Base-by-base conservation (phyloP, 2,888 invertebrate species). In the Maniola hyperantus region DNA sequence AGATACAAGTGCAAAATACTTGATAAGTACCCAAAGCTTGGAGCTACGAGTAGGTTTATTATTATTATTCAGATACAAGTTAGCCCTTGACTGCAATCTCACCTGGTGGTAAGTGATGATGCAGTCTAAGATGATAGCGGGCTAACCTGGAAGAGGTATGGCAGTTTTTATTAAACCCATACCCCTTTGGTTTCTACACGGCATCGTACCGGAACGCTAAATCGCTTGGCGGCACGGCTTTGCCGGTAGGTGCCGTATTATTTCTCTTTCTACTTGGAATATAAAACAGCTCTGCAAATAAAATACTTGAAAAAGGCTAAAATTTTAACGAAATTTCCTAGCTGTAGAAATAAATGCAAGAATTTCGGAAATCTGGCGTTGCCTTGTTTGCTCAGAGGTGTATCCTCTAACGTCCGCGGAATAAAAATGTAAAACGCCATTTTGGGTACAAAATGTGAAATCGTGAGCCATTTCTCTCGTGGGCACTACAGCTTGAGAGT, bases 371-470 rank as follows among this genome's bases (percentile, higher is more conserved):
- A 15, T 54, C 34, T 54, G 54, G 15, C 10, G 34, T 10, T 34
- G 26, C 10, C 54, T 39, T 39, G 55, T 55, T 55, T 39, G 55
- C 55, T 18, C 18, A 11, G 55, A 39, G 55, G 15, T 39, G 39
- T 36, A 39, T 39, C 54, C 13, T 20, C 18, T 36, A 20, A 18
- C 39, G 15, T 15, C 2, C 55, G 39, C 10, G 34, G 39, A 18
- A 39, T 39, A 18, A 11, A n/a, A 54, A 36, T 36, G 36, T 34
- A 15, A 54, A 54, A 54, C 5, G 34, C 36, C 10, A 36, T 36
- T 36, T 54, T 36, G 15, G n/a, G 36, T 15, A 54, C 54, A 54
- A 54, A 54, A 54, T 54, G 34, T 54, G 6, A 54, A 34, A 54
- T 54, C 34, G 54, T 54, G 15, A 36, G 34, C 4, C 15, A 34